phyloP scores from a whole-genome alignment of 1,140 invertebrate genomes.

The Portunus trituberculatus region DNA sequence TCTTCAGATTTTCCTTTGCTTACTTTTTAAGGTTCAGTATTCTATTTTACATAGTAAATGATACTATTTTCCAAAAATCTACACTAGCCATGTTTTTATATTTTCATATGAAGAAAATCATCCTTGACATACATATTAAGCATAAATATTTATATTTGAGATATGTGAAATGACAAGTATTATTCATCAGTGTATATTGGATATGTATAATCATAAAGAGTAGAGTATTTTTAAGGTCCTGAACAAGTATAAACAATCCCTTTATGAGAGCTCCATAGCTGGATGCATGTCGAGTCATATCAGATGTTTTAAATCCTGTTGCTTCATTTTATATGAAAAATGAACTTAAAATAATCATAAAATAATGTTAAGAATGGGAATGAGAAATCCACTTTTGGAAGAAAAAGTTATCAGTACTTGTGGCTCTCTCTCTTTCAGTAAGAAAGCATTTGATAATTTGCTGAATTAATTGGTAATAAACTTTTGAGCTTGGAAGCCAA shows the following conservation, averaged over 20 bases:
- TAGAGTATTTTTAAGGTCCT: background rate
- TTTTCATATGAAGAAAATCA: background rate
- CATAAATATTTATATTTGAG: background rate
- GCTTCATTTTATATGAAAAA: background rate
- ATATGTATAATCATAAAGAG: conserved; percentile 1
- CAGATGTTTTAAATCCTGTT: background rate
- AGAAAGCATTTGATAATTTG: background rate
- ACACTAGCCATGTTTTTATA: background rate
- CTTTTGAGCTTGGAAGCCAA: background rate
- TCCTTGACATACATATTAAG: conserved; percentile 1
- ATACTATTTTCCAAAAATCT: background rate
- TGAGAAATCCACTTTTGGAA: background rate
- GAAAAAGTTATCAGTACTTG: background rate
- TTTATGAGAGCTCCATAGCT: background rate
- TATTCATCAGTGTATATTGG: conserved; percentile 5
- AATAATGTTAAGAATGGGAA: background rate
- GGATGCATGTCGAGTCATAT: background rate
- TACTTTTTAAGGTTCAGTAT: background rate
- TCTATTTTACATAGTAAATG: background rate
- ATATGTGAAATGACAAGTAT: conserved; percentile 1
- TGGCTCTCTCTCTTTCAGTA: background rate
- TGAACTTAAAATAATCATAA: background rate
- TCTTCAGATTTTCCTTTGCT: background rate
- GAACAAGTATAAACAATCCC: background rate
- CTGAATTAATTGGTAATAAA: background rate